Conservation (phyloP, 2,888 invertebrate genomes). For the Eilema caniola region DNA sequence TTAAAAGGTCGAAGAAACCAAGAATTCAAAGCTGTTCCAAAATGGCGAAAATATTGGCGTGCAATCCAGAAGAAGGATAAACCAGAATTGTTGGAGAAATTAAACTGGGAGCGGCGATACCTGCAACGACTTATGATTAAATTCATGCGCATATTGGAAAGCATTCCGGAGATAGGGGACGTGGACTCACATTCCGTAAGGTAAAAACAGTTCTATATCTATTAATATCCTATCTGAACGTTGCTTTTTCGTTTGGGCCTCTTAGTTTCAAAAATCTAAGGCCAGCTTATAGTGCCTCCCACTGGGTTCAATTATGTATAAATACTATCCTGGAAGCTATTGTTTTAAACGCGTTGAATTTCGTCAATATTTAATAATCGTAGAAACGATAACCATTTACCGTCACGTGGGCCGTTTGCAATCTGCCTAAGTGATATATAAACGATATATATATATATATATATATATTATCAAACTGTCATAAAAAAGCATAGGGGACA, state of each 20-base stretch:
- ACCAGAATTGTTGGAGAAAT: conserved; percentile 89
- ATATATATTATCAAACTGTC: no score
- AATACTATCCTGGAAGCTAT: no score
- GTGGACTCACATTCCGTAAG: conserved; percentile 86
- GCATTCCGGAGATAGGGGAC: conserved; percentile 89
- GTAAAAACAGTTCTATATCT: conserved; percentile 54
- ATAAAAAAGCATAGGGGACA: no score
- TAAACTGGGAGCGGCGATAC: conserved; percentile 95
- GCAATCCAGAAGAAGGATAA: conserved; percentile 95
- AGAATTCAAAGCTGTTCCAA: conserved; percentile 94
- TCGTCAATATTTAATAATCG: no score
- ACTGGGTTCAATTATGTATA: no score
- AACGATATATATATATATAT: no score
- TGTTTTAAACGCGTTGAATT: no score
- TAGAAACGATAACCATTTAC: no score
- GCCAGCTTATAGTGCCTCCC: no score
- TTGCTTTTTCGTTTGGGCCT: background rate
- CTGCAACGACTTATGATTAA: conserved; percentile 94
- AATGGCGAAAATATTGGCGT: conserved; percentile 97
- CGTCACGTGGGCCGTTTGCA: no score
- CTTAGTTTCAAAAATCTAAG: background rate
- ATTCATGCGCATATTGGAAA: conserved; percentile 94
- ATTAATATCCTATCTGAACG: background rate
- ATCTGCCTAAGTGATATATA: no score
- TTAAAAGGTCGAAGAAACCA: conserved; percentile 91